Evolutionary conservation across 2,797 vertebrate genomes (phyloP).

Genomic region (Neomorphus geoffroyi): DNA sequence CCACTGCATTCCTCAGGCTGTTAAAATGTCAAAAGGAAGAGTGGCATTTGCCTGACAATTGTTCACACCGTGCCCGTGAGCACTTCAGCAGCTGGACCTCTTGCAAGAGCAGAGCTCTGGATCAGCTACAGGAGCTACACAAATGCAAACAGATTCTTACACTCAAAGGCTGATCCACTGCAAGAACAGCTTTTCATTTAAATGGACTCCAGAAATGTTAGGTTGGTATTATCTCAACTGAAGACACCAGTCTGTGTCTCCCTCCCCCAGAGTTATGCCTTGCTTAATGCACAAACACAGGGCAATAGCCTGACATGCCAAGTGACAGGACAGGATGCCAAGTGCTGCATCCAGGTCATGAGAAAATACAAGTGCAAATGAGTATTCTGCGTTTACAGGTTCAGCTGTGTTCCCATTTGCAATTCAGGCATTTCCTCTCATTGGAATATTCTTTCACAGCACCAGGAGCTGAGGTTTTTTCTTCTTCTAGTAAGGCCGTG

Average conservation of each 20-base stretch:
- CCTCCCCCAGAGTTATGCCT: not conserved
- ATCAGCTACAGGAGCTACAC: not conserved
- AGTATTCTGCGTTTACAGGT: not conserved
- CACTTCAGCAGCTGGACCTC: not conserved
- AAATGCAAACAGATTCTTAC: not conserved
- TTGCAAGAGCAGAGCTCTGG: not conserved
- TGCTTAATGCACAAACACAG: not conserved
- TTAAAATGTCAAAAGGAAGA: constrained; percentile 21
- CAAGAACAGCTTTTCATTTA: not conserved
- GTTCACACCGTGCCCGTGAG: not conserved
- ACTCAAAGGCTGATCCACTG: not conserved
- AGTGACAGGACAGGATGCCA: not conserved
- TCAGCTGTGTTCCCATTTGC: not conserved
- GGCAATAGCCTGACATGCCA: not conserved
- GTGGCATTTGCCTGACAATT: not conserved
- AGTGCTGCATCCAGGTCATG: not conserved
- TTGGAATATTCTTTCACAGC: not conserved
- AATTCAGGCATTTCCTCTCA: not conserved
- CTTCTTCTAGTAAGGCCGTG: not conserved
- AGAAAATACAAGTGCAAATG: not conserved
- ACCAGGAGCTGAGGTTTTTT: not conserved
- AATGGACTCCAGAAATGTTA: not conserved
- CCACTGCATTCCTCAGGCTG: constrained; percentile 32
- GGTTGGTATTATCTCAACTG: not conserved
- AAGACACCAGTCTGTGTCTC: fast-evolving